Evolutionary conservation across 2,888 invertebrate genomes (phyloP).

Genomic region (Hypercompe scribonia): DNA sequence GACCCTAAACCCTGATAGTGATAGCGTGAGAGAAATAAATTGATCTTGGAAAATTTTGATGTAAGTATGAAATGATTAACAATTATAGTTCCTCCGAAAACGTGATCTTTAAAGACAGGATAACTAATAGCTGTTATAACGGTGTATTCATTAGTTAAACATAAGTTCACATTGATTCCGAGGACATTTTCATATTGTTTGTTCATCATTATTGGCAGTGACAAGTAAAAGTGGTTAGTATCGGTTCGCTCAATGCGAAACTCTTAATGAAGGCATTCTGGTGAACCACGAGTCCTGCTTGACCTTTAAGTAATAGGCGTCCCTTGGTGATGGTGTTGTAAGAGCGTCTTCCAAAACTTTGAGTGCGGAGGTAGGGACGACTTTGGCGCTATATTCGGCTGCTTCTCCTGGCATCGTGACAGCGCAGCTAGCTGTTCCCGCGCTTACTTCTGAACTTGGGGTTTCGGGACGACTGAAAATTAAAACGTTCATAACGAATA

Average conservation of each 20-base stretch:
- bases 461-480: constrained; percentile 81
- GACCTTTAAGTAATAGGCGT: constrained; percentile 83
- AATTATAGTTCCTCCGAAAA: constrained; percentile 15
- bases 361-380: constrained; percentile 87
- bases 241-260: constrained; percentile 60
- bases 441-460: constrained; percentile 78
- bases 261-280: constrained; percentile 82
- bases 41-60: constrained; percentile 20
- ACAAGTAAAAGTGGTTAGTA: constrained; percentile 22
- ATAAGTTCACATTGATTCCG: constrained; percentile 29
- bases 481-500: constrained; percentile 5
- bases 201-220: constrained; percentile 37
- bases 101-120: constrained; percentile 7
- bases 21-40: constrained; percentile 33
- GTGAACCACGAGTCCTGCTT: constrained; percentile 85
- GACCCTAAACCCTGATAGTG: constrained; percentile 47
- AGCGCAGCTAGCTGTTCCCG: constrained; percentile 77
- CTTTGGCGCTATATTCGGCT: constrained; percentile 88
- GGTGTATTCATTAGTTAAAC: constrained; percentile 37
- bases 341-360: constrained; percentile 88
- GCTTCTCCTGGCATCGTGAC: constrained; percentile 87
- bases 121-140: constrained; percentile 12
- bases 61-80: constrained; percentile 1
- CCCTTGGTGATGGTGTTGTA: constrained; percentile 84
- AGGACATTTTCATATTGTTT: constrained; percentile 24